Base-by-base conservation (phyloP, 2,888 invertebrate genomes). In the Catocala fraxini region DNA sequence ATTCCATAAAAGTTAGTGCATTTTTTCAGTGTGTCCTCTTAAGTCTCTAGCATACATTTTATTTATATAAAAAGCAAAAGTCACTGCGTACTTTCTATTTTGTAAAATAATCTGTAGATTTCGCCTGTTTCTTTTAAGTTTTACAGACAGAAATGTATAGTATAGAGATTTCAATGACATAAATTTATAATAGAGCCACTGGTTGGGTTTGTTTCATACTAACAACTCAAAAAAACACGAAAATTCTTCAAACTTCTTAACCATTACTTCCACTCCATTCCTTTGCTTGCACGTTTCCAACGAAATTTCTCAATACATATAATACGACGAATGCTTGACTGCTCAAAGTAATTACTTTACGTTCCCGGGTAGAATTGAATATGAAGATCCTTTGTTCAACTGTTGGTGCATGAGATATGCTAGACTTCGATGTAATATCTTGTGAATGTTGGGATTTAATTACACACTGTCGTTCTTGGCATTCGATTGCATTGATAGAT, bases 331-430 rank as follows among this genome's bases (percentile, higher is more conserved):
- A 15, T 60, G 55, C 69, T 39, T 34, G 52, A 68, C 53, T 68
- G 60, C 11, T 13, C 51, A 59, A 46, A 55, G 54, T 68, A 73
- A 73, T 73, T 73, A 75, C 72, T 61, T 63, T 33, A 52, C 33
- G 59, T 52, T 39, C 61, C 43, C 53, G 45, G 57, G 56, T 33
- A 33, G 62, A 75, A 69, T 75, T 63, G 56, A 63, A 63, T 71
- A 60, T 65, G 58, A 47, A 46, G 45, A 48, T 51, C 59, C 75
- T 64, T 68, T 74, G 75, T 63, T 13, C 5, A 25, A 35, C 42
- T 45, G 9, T 39, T 57, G 42, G 42, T 70, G 71, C 63, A 67
- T 70, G 48, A 15, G 51, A 42, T 56, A 56, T 48, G 25, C 33
- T 7, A n/a, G 46, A 10, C n/a, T 42, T n/a, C 5, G 5, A 42